A percentile compares a stretch with the other conserved stretches of the same genome.
Evolutionary conservation across 2,888 invertebrate species (phyloP).

Genomic region (Trachelus iudaicus): DNA sequence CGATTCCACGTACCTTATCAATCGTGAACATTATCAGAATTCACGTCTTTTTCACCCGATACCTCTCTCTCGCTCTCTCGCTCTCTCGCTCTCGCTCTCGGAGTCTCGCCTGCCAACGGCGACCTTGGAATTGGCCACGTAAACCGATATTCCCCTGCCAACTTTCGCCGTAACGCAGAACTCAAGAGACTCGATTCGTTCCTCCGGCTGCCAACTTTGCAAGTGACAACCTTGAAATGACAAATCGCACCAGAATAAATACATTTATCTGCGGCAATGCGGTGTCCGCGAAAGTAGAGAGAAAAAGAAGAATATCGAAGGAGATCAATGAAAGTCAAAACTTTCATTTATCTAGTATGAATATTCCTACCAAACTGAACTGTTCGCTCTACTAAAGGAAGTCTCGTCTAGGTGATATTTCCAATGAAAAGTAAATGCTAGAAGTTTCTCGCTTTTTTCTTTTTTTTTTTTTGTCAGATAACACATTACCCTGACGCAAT

Average conservation of each 20-base stretch:
- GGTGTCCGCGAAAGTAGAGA: too few species aligned
- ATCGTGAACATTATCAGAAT: not conserved
- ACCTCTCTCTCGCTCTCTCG: not conserved
- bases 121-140: constrained; percentile 44
- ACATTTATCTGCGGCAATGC: too few species aligned
- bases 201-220: constrained; percentile 21
- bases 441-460: too few species aligned
- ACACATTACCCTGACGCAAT: constrained; percentile 11
- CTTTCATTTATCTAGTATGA: too few species aligned
- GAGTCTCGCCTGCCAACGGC: constrained; percentile 23
- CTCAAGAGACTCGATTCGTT: constrained; percentile 45
- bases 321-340: too few species aligned
- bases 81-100: not conserved
- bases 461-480: not conserved
- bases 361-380: too few species aligned
- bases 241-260: constrained; percentile 13
- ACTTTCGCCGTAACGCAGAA: constrained; percentile 41
- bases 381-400: too few species aligned
- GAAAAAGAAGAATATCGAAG: too few species aligned
- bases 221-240: constrained; percentile 38
- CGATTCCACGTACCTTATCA: not conserved
- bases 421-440: too few species aligned
- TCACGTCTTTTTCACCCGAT: not conserved
- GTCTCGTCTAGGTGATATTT: too few species aligned
- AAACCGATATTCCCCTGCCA: constrained; percentile 32